phyloP scores from a whole-genome alignment of 2,888 invertebrate genomes.

The Nudaria mundana region DNA sequence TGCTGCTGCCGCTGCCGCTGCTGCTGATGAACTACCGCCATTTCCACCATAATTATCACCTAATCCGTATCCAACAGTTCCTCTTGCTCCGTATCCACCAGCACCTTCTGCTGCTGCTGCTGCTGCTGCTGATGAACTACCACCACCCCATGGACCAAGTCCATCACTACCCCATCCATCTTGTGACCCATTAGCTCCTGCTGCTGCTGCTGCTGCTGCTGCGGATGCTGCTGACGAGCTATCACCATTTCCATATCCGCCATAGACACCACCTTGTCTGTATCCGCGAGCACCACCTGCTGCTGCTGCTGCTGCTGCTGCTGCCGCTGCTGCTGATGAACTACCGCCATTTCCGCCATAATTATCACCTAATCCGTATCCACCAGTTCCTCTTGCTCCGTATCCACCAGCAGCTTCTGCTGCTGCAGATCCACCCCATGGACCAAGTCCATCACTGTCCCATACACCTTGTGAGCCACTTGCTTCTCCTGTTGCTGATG shows the following conservation, averaged over 20 bases:
- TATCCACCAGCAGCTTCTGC: not conserved
- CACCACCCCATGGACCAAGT: not conserved
- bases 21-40: constrained; percentile 4
- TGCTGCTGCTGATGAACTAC: not conserved
- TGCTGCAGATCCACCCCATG: not conserved
- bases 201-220: not conserved
- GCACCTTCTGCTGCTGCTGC: not conserved
- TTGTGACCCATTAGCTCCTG: not conserved
- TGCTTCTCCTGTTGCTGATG: not conserved
- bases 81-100: not conserved
- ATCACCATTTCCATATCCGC: no score
- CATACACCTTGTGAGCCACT: not conserved
- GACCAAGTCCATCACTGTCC: not conserved
- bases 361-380: not conserved
- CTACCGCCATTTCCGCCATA: not conserved
- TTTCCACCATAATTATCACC: not conserved
- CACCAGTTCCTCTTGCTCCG: no score
- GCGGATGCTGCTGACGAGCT: not conserved
- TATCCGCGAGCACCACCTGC: not conserved
- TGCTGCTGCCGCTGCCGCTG: constrained; percentile 7
- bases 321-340: not conserved
- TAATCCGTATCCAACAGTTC: not conserved
- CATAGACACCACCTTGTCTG: not conserved
- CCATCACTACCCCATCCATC: not conserved
- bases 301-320: constrained; percentile 6